Evolutionary conservation across 2,113 vertebrate species (phyloP), one percentile per base, ranked within the genome.

Genomic region (Indri indri): DNA sequence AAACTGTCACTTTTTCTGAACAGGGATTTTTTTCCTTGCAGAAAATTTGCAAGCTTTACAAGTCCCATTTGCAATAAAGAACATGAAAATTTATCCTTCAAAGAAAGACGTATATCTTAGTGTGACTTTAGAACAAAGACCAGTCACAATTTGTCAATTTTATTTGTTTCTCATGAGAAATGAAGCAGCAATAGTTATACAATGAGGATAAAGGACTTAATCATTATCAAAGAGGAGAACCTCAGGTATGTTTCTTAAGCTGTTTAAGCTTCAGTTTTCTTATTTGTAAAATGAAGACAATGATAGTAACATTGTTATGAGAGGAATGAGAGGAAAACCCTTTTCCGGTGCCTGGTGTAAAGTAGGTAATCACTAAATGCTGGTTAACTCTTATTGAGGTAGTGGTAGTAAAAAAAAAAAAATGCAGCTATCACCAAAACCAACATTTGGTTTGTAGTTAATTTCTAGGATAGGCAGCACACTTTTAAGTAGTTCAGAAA

Each of bases 401-500:
- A 32, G 17, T 61, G 52, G 5, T 10, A 90, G 59, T 74, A 30
- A 91, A 57, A 45, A n/a, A 91, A 65, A 57, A 27, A 8, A 14
- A 77, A 71, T 6, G 54, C 16, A 68, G 2, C 22, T 32, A 71
- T 8, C 17, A 20, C 16, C 9, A 52, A 59, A 27, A 80, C 11
- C 3, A 79, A 22, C 14, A 52, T 79, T 71, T 89, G 12, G 25
- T 93, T 81, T 88, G 71, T 68, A 92, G 22, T 50, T 80, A 90
- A 93, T 80, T 79, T 92, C 42, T 94, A 34, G 2, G 52, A 3
- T 80, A 89, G 54, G 2, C 13, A 77, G 61, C 59, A n/a, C 13
- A 22, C 84, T 86, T 93, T 68, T 50, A 63, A 77, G 37, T 57
- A 83, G 40, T n/a, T 74, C 25, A n/a, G 42, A 92, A 96, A 89